Conservation (phyloP, 1,140 invertebrate species). For the Drosophila ercepeae region DNA sequence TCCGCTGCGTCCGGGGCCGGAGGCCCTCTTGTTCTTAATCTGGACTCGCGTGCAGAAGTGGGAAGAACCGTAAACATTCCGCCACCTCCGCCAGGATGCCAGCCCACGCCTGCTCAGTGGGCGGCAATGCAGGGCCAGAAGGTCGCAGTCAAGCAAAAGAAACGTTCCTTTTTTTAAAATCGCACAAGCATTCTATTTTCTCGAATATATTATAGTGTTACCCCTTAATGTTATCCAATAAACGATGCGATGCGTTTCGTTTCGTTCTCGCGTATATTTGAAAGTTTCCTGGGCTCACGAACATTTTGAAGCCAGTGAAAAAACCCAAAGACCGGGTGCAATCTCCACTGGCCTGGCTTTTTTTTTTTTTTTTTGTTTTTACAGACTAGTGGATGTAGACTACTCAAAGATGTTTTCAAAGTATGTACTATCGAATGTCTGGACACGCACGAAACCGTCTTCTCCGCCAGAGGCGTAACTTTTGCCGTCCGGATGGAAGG, state of each 20-base stretch:
- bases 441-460: constrained; percentile 98
- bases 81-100: constrained; percentile 74
- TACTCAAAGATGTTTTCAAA: constrained; percentile 99
- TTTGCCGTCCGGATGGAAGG: constrained; percentile 99
- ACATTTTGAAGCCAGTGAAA: constrained; percentile 54
- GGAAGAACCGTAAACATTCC: constrained; percentile 61
- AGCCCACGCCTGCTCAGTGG: constrained; percentile 74
- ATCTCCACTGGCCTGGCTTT: constrained; percentile 15
- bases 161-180: constrained; percentile 74
- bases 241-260: constrained; percentile 60
- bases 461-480: constrained; percentile 98
- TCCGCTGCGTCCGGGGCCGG: constrained; percentile 45
- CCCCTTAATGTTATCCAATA: constrained; percentile 53
- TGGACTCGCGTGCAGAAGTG: constrained; percentile 65
- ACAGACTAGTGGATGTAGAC: constrained; percentile 47
- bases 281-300: constrained; percentile 67
- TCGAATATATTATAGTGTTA: constrained; percentile 57
- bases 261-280: constrained; percentile 81
- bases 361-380: constrained; percentile 36
- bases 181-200: constrained; percentile 5
- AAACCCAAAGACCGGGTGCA: background rate
- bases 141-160: constrained; percentile 77
- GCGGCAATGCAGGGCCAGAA: constrained; percentile 78
- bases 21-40: constrained; percentile 51
- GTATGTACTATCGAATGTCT: constrained; percentile 98